Conservation (phyloP, 2,797 vertebrate species). For the Gallinago solitaria region DNA sequence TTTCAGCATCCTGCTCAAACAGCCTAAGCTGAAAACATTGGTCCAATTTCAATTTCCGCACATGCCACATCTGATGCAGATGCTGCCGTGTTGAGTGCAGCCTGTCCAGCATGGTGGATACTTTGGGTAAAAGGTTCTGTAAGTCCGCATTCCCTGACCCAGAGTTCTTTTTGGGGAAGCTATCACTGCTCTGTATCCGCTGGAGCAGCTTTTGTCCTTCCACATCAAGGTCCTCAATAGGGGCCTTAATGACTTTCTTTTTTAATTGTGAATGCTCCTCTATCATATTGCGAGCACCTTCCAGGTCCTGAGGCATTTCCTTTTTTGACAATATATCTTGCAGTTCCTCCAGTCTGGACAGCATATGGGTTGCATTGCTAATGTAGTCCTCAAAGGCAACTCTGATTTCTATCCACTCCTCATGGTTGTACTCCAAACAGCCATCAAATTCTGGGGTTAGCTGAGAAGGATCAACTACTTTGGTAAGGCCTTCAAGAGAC, state of each 20-base stretch:
- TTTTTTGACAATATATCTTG: slow-evolving; percentile 95
- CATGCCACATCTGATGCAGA: slow-evolving; percentile 96
- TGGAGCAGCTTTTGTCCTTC: slow-evolving; percentile 96
- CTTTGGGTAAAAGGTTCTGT: slow-evolving; percentile 92
- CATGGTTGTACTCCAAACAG: slow-evolving; percentile 97
- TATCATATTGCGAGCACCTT: slow-evolving; percentile 94
- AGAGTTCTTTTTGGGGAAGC: slow-evolving; percentile 90
- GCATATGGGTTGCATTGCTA: slow-evolving; percentile 92
- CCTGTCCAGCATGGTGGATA: slow-evolving; percentile 93
- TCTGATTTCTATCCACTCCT: slow-evolving; percentile 98
- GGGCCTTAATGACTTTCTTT: slow-evolving; percentile 97
- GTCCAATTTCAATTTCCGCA: slow-evolving; percentile 90
- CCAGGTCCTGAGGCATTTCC: slow-evolving; percentile 95
- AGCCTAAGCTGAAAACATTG: slow-evolving; percentile 97
- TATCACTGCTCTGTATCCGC: slow-evolving; percentile 95
- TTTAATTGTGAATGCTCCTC: slow-evolving; percentile 95
- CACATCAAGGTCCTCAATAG: slow-evolving; percentile 95
- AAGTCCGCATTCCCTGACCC: slow-evolving; percentile 91
- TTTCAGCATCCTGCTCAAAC: slow-evolving; percentile 97
- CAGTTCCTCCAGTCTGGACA: slow-evolving; percentile 94
- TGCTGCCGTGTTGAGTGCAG: slow-evolving; percentile 95
- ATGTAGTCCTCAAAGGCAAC: slow-evolving; percentile 98
- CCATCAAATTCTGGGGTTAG: slow-evolving; percentile 96
- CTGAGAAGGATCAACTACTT: slow-evolving; percentile 98
- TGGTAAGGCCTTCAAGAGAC: slow-evolving; percentile 97